phyloP scores from a whole-genome alignment of 2,888 invertebrate genomes.

The Drosophila hamatofila region DNA sequence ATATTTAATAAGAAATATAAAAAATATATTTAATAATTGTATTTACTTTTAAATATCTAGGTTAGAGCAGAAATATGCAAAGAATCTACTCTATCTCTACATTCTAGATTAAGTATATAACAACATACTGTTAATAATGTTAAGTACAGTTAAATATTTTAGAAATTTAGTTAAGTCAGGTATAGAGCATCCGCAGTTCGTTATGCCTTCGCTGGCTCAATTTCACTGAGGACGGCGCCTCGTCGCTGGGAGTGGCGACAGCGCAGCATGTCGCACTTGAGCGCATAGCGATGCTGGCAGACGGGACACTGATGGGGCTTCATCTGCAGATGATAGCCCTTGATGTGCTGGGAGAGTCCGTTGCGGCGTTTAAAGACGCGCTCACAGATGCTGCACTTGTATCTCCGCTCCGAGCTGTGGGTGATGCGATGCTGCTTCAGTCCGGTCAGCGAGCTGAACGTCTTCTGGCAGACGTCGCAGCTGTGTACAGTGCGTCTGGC shows the following conservation, averaged over 20 bases:
- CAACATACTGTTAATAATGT: neutral
- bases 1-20: neutral
- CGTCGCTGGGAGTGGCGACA: conserved; percentile 83
- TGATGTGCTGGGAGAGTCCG: conserved; percentile 84
- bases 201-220: conserved; percentile 5
- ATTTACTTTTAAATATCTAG: neutral
- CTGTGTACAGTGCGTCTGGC: conserved; percentile 35
- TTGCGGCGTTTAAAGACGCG: conserved; percentile 83
- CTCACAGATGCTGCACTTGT: conserved; percentile 82
- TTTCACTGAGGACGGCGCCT: conserved; percentile 12
- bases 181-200: neutral
- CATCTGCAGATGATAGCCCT: conserved; percentile 83
- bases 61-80: neutral
- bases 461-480: conserved; percentile 63
- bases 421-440: conserved; percentile 84
- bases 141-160: neutral
- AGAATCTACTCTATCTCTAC: neutral
- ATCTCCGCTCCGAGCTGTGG: conserved; percentile 81
- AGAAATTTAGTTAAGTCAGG: too few relatives aligned
- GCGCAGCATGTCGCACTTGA: conserved; percentile 84
- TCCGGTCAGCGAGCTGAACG: conserved; percentile 63
- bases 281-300: conserved; percentile 83
- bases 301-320: conserved; percentile 83
- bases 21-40: neutral
- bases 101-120: neutral